Evolutionary conservation across 2,888 invertebrate species (phyloP).

Genomic region (Brachypterus glaber): DNA sequence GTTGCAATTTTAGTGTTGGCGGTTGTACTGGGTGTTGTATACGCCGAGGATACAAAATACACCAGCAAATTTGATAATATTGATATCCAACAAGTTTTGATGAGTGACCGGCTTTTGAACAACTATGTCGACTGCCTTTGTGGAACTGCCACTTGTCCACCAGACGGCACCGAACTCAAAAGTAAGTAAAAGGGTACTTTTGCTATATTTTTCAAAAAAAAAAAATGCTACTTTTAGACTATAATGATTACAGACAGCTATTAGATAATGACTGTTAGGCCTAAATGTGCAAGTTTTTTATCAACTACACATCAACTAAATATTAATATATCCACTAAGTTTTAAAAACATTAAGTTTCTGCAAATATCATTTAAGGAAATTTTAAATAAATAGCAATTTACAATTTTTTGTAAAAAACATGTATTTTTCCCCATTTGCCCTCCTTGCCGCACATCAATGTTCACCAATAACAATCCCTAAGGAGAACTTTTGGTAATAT

Average conservation of each 20-base stretch:
- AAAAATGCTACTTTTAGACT: neutral
- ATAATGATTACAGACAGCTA: neutral
- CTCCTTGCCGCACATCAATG: too few relatives aligned
- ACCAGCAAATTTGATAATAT: conserved; percentile 58
- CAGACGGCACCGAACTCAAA: conserved; percentile 62
- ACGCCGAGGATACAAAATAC: conserved; percentile 12
- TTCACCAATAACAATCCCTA: too few relatives aligned
- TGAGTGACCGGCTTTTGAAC: conserved; percentile 51
- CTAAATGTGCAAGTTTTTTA: too few relatives aligned
- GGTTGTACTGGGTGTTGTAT: neutral
- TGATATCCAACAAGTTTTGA: conserved; percentile 56
- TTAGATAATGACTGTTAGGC: too few relatives aligned
- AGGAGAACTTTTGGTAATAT: too few relatives aligned
- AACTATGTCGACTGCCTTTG: conserved; percentile 44
- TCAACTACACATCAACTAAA: too few relatives aligned
- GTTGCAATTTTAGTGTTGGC: neutral
- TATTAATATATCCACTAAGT: too few relatives aligned
- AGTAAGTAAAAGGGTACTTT: conserved; percentile 42
- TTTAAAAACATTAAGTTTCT: too few relatives aligned
- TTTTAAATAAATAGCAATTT: too few relatives aligned
- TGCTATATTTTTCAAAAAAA: neutral
- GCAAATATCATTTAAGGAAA: too few relatives aligned
- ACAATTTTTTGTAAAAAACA: too few relatives aligned
- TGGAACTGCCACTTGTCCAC: conserved; percentile 54
- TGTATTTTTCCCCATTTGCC: too few relatives aligned